A percentile compares a stretch with the other conserved stretches of the same genome.
These are phyloP conservation scores for Anthopleura xanthogrammica DNA, from an alignment of 92 coral and sea anemone genomes.

Conservation along the genomic window DNA sequence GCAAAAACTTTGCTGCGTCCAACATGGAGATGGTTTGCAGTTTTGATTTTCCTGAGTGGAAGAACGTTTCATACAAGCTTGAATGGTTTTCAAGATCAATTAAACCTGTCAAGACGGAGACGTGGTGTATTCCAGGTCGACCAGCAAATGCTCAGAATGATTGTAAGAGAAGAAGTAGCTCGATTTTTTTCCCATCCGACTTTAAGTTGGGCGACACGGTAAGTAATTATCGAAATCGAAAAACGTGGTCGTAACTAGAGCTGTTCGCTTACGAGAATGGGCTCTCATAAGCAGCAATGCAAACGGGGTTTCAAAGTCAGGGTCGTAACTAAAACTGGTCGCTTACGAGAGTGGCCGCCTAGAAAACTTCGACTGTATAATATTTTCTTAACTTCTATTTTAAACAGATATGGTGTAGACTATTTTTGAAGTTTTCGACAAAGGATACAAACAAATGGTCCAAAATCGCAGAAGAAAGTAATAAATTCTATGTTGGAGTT, in stretches of 20 bases:
- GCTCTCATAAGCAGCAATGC: too few species aligned
- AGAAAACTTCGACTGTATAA: too few species aligned
- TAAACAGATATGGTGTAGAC: constrained; percentile 3
- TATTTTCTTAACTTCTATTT: not conserved
- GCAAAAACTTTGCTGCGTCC: not conserved
- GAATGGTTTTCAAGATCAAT: constrained; percentile 8
- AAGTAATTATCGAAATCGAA: not conserved
- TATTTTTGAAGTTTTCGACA: constrained; percentile 5
- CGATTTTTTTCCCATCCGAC: not conserved
- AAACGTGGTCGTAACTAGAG: not conserved
- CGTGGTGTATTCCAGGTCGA: not conserved
- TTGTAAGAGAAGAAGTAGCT: not conserved
- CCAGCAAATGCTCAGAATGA: not conserved
- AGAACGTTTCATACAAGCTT: constrained; percentile 1
- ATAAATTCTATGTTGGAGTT: constrained; percentile 3
- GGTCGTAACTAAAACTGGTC: too few species aligned
- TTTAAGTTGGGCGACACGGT: not conserved
- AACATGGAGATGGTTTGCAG: not conserved
- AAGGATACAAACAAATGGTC: not conserved
- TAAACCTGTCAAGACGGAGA: not conserved
- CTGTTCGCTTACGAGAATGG: too few species aligned
- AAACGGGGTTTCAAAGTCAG: too few species aligned
- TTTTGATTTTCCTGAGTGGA: constrained; percentile 15
- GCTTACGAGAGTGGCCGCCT: too few species aligned
- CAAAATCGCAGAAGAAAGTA: not conserved